phyloP scores from a whole-genome alignment of 1,140 invertebrate genomes.

The Cheumatopsyche charites region DNA sequence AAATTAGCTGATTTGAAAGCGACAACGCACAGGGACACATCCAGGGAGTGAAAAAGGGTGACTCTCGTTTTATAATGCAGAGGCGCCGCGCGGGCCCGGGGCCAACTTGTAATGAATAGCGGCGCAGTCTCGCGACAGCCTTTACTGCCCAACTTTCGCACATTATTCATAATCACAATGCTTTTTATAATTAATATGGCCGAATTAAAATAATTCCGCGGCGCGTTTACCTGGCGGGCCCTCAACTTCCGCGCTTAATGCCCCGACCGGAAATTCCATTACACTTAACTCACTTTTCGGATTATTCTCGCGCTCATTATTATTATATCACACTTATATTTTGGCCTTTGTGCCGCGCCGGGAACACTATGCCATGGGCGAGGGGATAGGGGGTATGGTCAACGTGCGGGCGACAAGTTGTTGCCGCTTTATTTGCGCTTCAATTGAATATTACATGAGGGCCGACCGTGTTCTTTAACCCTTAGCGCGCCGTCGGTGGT shows the following conservation, averaged over 20 bases:
- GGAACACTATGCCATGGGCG: too few relatives aligned
- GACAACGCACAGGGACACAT: too few relatives aligned
- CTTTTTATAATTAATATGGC: conserved; percentile 47
- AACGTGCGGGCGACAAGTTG: conserved; percentile 1
- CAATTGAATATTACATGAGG: conserved; percentile 20
- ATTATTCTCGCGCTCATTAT: conserved; percentile 17
- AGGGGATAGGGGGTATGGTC: too few relatives aligned
- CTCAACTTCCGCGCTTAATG: conserved; percentile 32
- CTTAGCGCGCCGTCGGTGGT: background rate
- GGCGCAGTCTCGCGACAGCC: conserved; percentile 39
- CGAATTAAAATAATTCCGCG: conserved; percentile 41
- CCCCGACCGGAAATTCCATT: conserved; percentile 36
- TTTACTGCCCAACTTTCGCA: conserved; percentile 43
- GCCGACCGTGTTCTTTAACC: background rate
- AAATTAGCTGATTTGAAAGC: too few relatives aligned
- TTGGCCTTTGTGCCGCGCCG: too few relatives aligned
- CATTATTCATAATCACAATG: conserved; percentile 46
- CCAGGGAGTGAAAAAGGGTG: too few relatives aligned
- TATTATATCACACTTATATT: too few relatives aligned
- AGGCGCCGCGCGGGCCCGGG: conserved; percentile 18
- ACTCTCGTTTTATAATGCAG: conserved; percentile 29
- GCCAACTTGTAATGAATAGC: conserved; percentile 42
- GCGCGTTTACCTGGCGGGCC: conserved; percentile 36
- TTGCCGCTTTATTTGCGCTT: conserved; percentile 13
- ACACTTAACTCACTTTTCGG: conserved; percentile 39